A percentile compares a stretch with the other conserved stretches of the same genome.
Evolutionary conservation across 2,888 invertebrate species (phyloP).

Genomic region (Therioaphis trifolii): DNA sequence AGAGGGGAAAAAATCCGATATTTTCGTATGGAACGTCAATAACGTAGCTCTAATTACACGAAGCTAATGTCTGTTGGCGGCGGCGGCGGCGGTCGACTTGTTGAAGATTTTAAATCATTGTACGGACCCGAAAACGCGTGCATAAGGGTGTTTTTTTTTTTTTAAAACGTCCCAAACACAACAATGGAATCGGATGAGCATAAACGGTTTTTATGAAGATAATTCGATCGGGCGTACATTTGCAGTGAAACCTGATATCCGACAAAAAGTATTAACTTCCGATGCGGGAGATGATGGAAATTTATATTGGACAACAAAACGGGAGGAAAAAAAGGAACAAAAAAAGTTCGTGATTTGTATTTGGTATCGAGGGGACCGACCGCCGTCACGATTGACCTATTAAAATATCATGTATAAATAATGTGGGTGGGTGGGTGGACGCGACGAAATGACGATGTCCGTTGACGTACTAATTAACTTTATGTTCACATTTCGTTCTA

Average conservation of each 20-base stretch:
- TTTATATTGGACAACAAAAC: constrained; percentile 62
- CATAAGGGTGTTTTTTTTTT: constrained; percentile 50
- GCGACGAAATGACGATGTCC: no score
- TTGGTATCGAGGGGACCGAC: background rate
- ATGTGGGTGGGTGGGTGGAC: background rate
- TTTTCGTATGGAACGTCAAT: constrained; percentile 42
- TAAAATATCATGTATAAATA: constrained; percentile 20
- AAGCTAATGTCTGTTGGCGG: constrained; percentile 14
- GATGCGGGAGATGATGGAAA: constrained; percentile 55
- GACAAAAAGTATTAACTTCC: constrained; percentile 63
- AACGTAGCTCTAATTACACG: constrained; percentile 58
- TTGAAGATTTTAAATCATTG: constrained; percentile 44
- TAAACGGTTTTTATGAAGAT: constrained; percentile 61
- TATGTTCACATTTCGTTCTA: no score
- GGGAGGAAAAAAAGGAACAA: background rate
- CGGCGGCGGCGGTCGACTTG: constrained; percentile 51
- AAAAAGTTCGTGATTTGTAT: constrained; percentile 34
- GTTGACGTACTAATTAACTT: no score
- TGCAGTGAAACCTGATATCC: constrained; percentile 57
- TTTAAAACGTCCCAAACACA: constrained; percentile 41
- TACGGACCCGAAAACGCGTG: constrained; percentile 16
- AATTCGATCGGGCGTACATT: constrained; percentile 56
- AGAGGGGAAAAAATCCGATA: no score
- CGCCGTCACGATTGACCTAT: constrained; percentile 39
- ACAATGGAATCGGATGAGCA: constrained; percentile 63